Base-by-base conservation (phyloP, 2,888 invertebrate species). In the Calephelis perditalis region DNA sequence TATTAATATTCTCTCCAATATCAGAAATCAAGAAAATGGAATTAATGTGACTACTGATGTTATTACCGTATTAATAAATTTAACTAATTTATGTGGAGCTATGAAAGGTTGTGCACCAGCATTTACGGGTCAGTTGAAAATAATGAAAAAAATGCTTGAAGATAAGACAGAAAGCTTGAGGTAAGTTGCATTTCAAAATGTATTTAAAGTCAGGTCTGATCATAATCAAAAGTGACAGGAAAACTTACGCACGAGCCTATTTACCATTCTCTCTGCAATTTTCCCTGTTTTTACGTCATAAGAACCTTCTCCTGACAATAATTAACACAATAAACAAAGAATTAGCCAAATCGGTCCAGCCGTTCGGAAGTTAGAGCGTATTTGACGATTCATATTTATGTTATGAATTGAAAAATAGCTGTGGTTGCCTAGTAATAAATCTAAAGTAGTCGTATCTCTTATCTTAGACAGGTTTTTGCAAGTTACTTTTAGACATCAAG, bases 71-170 rank as follows among this genome's bases (percentile, higher is more conserved):
- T 61, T 75, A 35, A 40, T 36, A 3, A 65, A 64, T 59, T 58
- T 77, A 26, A 62, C 69, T 11, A 56, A 65, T 49, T 68, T 67
- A 37, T 68, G 65, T n/a, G 72, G 69, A 64, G 59, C 60, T 7
- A 64, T 61, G 1, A 82, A 76, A 69, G 85, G 80, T 3, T 78
- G 88, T 43, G 73, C 83, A 0, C 76, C 81, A n/a, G 75, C 72
- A 37, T 66, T 88, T 2, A 61, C 81, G 36, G 82, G 81, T 68
- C 58, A 82, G 9, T 66, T 88, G n/a, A 75, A 81, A 67, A 65
- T 79, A 7, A 60, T 85, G 11, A 65, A 71, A 11, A 77, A 78
- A 62, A 61, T 79, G 6, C 63, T 71, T 43, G 70, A 71, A 55
- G 71, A 67, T 43, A 65, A 63, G 40, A 64, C 69, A 10, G 70